These are phyloP conservation scores for Drosophila rellima DNA, from an alignment of 2,888 invertebrate genomes.

Conservation along the genomic window DNA sequence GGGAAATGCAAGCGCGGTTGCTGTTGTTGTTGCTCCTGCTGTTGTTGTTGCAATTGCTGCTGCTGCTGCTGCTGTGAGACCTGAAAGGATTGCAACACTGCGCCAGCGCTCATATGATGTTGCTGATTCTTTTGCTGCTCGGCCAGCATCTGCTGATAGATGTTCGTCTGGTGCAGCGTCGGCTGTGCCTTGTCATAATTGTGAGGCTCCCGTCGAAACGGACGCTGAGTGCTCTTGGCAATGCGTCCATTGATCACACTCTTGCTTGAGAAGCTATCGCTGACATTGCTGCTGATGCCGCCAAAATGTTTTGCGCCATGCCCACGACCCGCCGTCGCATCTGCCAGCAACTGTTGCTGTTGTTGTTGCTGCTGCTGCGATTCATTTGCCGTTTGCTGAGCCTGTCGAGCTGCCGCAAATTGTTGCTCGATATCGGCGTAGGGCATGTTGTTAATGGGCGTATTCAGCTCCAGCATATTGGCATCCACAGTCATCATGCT, in stretches of 20 bases:
- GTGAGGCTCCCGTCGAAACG: conserved; percentile 85
- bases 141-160: conserved; percentile 86
- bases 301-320: conserved; percentile 72
- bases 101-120: conserved; percentile 70
- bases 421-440: conserved; percentile 82
- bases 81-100: conserved; percentile 68
- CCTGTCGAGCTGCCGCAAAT: conserved; percentile 68
- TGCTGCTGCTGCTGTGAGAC: conserved; percentile 78
- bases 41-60: conserved; percentile 69
- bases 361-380: conserved; percentile 47
- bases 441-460: conserved; percentile 76
- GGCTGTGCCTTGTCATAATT: conserved; percentile 86
- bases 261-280: conserved; percentile 69
- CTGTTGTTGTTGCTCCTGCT: conserved; percentile 55
- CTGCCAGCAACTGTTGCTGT: conserved; percentile 50
- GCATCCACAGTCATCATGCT: conserved; percentile 84
- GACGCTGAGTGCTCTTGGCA: conserved; percentile 82
- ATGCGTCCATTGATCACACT: conserved; percentile 85
- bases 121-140: conserved; percentile 83
- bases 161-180: conserved; percentile 85
- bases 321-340: conserved; percentile 31
- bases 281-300: conserved; percentile 34
- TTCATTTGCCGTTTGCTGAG: conserved; percentile 56
- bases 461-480: conserved; percentile 84
- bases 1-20: conserved; percentile 7